Evolutionary conservation across 2,113 vertebrate species (phyloP).

Genomic region (Litocranius walleri): DNA sequence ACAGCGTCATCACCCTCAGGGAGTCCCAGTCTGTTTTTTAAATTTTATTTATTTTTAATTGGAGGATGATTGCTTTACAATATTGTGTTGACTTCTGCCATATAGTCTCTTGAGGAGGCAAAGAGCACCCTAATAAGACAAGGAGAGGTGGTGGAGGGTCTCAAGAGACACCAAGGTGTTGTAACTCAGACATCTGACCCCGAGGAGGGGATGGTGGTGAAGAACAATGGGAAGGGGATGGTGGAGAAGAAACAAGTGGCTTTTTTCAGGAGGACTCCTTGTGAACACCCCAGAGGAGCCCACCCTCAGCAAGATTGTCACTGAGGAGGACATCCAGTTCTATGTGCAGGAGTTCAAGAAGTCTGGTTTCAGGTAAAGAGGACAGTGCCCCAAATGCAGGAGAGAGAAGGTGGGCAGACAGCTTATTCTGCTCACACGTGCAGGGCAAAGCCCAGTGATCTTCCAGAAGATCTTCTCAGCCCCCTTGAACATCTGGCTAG

Average conservation of each 20-base stretch:
- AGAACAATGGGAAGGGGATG: not conserved
- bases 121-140: not conserved
- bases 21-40: not conserved
- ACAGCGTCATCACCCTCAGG: not conserved
- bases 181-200: not conserved
- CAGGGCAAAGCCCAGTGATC: not conserved
- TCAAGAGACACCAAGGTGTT: too few species aligned
- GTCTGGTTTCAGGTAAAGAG: conserved; percentile 84
- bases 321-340: conserved; percentile 79
- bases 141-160: not conserved
- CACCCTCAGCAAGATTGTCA: conserved; percentile 78
- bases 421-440: accelerated
- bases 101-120: not conserved
- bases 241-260: not conserved
- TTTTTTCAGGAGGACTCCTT: conserved; percentile 79
- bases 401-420: not conserved
- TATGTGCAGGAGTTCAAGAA: conserved; percentile 83
- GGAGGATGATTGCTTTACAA: not conserved
- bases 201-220: accelerated
- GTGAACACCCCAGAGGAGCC: conserved; percentile 74
- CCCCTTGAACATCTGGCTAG: not conserved
- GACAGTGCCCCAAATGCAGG: accelerated
- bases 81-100: not conserved
- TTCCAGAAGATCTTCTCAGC: too few species aligned
- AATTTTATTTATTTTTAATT: not conserved